Evolutionary conservation across 2,113 vertebrate species (phyloP).

Genomic region (Lonchura striata): DNA sequence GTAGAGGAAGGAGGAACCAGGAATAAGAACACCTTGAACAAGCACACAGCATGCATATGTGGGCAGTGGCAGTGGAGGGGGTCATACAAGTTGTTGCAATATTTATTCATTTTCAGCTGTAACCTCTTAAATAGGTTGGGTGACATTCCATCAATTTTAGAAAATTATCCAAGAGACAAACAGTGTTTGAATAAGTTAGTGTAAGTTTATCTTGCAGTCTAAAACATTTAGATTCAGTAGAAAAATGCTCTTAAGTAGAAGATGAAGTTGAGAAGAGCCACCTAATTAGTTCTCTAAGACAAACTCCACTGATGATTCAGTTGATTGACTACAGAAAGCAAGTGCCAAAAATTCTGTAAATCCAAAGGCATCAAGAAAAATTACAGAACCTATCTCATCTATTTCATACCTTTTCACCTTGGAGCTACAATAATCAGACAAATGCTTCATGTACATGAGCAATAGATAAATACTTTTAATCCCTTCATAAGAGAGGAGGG

Average conservation of each 20-base stretch:
- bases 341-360: not conserved
- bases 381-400: not conserved
- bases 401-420: not conserved
- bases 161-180: not conserved
- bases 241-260: not conserved
- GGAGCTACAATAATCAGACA: not conserved
- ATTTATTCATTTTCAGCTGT: not conserved
- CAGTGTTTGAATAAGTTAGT: not conserved
- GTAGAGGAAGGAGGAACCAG: not conserved
- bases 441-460: not conserved
- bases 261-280: not conserved
- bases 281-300: not conserved
- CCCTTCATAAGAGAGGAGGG: not conserved
- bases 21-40: not conserved
- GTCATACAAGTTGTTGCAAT: not conserved
- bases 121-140: not conserved
- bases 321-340: not conserved
- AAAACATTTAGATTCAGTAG: not conserved
- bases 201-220: not conserved
- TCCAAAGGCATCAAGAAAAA: not conserved
- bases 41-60: not conserved
- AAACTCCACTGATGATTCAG: not conserved
- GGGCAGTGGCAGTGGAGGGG: not conserved
- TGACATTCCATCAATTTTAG: not conserved
- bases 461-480: not conserved